phyloP scores from a whole-genome alignment of 2,797 vertebrate genomes.

The Uromys caudimaculatus region DNA sequence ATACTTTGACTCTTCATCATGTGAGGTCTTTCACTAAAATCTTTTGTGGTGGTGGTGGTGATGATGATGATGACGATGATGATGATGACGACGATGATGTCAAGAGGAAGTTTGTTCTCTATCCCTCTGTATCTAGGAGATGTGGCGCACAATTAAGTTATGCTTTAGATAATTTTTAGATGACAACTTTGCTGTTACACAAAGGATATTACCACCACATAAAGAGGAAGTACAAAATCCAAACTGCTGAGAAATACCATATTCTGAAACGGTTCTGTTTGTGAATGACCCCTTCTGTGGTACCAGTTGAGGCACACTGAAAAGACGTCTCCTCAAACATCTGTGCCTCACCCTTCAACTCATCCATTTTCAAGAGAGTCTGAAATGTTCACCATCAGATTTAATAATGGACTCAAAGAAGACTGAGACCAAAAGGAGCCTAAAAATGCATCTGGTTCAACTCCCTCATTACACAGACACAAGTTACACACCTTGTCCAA shows the following conservation, averaged over 20 bases:
- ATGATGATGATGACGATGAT: neutral
- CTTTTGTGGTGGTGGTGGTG: slow-evolving; percentile 37
- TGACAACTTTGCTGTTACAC: slow-evolving; percentile 47
- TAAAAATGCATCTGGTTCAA: slow-evolving; percentile 29
- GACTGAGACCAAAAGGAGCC: neutral
- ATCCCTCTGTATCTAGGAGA: slow-evolving; percentile 49
- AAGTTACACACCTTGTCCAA: neutral
- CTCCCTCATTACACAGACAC: neutral
- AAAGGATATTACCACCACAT: slow-evolving; percentile 40
- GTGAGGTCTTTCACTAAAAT: slow-evolving; percentile 35
- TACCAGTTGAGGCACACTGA: slow-evolving; percentile 9
- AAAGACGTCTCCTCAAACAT: slow-evolving; percentile 23
- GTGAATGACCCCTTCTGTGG: slow-evolving; percentile 14
- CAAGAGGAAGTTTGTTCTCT: slow-evolving; percentile 62
- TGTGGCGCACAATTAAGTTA: slow-evolving; percentile 10
- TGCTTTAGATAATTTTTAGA: slow-evolving; percentile 61
- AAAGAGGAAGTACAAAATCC: slow-evolving; percentile 51
- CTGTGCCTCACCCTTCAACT: neutral
- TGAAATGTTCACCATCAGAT: slow-evolving; percentile 54
- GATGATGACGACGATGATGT: slow-evolving; percentile 1
- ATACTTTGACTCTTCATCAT: slow-evolving; percentile 36
- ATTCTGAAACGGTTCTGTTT: slow-evolving; percentile 43
- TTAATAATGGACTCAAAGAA: slow-evolving; percentile 42
- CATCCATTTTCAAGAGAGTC: slow-evolving; percentile 16
- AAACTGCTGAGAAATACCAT: slow-evolving; percentile 63